phyloP scores from a whole-genome alignment of 1,140 invertebrate genomes.

The Tigriopus japonicus region DNA sequence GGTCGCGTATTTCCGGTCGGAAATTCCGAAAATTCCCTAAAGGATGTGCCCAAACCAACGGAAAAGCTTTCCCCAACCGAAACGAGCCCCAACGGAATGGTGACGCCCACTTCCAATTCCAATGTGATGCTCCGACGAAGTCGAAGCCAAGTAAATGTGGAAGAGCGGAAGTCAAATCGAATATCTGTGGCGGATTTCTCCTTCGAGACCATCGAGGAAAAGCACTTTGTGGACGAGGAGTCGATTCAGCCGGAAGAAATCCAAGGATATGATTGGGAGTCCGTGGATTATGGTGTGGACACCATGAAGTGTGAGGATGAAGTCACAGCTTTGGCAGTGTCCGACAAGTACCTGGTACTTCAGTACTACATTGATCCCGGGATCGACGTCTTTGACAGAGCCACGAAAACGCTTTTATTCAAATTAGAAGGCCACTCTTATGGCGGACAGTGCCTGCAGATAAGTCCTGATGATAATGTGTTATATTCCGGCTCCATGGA shows the following conservation, averaged over 20 bases:
- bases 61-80: too few relatives aligned
- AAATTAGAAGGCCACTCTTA: background rate
- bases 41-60: too few relatives aligned
- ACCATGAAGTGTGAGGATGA: slow-evolving; percentile 12
- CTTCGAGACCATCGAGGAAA: too few relatives aligned
- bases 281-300: slow-evolving; percentile 2
- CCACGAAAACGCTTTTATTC: background rate
- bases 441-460: background rate
- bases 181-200: too few relatives aligned
- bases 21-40: too few relatives aligned
- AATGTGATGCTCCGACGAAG: too few relatives aligned
- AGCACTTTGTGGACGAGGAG: slow-evolving; percentile 34
- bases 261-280: slow-evolving; percentile 13
- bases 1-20: too few relatives aligned
- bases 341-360: slow-evolving; percentile 3
- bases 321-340: slow-evolving; percentile 8
- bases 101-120: too few relatives aligned
- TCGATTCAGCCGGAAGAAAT: slow-evolving; percentile 46
- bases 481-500: slow-evolving; percentile 9
- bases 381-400: slow-evolving; percentile 5
- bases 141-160: too few relatives aligned
- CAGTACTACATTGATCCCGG: slow-evolving; percentile 9
- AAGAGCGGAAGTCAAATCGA: too few relatives aligned
- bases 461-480: background rate
- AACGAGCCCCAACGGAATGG: too few relatives aligned